A percentile compares a stretch with the other conserved stretches of the same genome.
These are phyloP conservation scores for Cacatua alba DNA, from an alignment of 2,113 vertebrate genomes.

Conservation along the genomic window DNA sequence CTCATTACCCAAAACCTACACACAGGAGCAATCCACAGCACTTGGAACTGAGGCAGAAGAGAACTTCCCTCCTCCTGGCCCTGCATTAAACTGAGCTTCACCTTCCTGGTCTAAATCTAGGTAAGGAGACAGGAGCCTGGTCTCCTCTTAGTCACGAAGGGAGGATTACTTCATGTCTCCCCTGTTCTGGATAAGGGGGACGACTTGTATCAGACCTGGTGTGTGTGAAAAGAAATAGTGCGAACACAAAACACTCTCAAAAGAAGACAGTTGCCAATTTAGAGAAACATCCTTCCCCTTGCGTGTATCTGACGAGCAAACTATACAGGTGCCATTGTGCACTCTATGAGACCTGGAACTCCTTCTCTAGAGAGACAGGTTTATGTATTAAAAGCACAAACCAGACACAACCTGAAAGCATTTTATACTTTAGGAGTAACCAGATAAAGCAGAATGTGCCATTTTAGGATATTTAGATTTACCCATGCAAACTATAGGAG, in stretches of 20 bases:
- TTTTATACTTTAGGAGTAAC: neutral
- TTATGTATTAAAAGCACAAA: neutral
- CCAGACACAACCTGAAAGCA: neutral
- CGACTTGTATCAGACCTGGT: neutral
- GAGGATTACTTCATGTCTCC: neutral
- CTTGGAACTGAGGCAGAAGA: neutral
- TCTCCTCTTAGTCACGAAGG: neutral
- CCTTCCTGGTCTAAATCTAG: neutral
- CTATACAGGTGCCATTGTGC: neutral
- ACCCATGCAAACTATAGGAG: neutral
- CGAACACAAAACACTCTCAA: fast-evolving
- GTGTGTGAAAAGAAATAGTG: neutral
- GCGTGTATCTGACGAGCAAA: neutral
- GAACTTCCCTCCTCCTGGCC: neutral
- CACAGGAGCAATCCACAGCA: neutral
- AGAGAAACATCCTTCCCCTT: neutral
- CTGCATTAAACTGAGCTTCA: neutral
- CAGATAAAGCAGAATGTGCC: neutral
- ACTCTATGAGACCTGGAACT: neutral
- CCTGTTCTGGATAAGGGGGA: neutral
- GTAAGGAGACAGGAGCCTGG: neutral
- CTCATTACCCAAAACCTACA: conserved; percentile 11
- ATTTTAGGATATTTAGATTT: neutral
- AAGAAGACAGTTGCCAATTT: neutral
- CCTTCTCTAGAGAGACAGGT: neutral